Base-by-base conservation (phyloP, 1,140 invertebrate species). In the Asbolus verrucosus region DNA sequence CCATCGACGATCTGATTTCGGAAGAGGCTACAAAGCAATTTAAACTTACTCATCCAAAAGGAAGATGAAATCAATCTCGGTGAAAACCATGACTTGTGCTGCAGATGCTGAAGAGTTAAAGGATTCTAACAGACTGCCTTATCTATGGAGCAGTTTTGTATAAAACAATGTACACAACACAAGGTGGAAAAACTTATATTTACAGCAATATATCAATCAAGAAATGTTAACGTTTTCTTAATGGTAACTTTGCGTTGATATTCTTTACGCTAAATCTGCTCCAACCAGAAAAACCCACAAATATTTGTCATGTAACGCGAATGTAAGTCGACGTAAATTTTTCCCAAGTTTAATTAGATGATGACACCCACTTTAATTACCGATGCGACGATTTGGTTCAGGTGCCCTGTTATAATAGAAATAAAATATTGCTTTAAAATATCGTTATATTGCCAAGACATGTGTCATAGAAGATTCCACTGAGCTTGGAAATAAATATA, bases 381-480 rank as follows among this genome's bases (percentile, higher is more conserved):
- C n/a, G n/a, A n/a, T n/a, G n/a, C n/a, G n/a, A n/a, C n/a, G n/a
- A n/a, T n/a, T n/a, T n/a, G n/a, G n/a, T n/a, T n/a, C n/a, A n/a
- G n/a, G n/a, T n/a, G n/a, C n/a, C n/a, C n/a, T n/a, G n/a, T n/a
- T n/a, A n/a, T n/a, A n/a, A n/a, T n/a, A n/a, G n/a, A n/a, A n/a
- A n/a, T n/a, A n/a, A n/a, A 8, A 19, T 14, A 27, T 27, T 54
- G 27, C 21, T 54, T 54, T 54, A 54, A 27, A 54, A 54, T 54
- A 54, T 54, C 46, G 46, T 21, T 50, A 50, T 19, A n/a, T n/a
- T 54, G 46, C 46, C 46, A 54, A 54, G n/a, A n/a, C 4, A 6
- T n/a, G 24, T 54, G 46, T 54, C 46, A 54, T 54, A 54, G 46
- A 54, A 54, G 46, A 27, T 54, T 54, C 46, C 46, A 54, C 46